These are phyloP conservation scores for Hiodon alosoides DNA, from an alignment of 2,113 vertebrate genomes.

Conservation along the genomic window DNA sequence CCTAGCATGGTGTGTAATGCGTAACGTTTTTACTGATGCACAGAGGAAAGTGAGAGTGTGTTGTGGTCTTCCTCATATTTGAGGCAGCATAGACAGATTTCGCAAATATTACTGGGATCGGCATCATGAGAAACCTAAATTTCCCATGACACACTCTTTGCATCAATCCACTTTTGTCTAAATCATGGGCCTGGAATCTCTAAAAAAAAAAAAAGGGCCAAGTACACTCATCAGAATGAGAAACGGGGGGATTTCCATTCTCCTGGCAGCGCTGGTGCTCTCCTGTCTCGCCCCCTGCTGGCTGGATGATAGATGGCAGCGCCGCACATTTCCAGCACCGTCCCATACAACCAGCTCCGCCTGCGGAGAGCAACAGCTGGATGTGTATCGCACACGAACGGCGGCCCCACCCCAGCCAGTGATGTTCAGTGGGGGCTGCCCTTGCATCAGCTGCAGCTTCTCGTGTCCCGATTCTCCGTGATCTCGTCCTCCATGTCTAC, in stretches of 20 bases:
- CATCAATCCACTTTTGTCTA: too few relatives aligned
- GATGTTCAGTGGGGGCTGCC: constrained; percentile 50
- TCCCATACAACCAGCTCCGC: constrained; percentile 58
- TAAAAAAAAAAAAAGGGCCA: not conserved
- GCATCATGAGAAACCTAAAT: too few relatives aligned
- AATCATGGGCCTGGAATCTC: too few relatives aligned
- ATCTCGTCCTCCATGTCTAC: not conserved
- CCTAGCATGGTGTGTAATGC: too few relatives aligned
- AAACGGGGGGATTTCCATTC: not conserved
- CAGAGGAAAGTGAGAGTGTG: too few relatives aligned
- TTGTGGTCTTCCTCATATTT: too few relatives aligned
- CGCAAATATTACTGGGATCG: too few relatives aligned
- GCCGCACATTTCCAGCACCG: constrained; percentile 45
- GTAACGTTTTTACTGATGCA: too few relatives aligned
- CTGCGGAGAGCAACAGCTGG: constrained; percentile 57
- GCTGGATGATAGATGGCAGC: constrained; percentile 49
- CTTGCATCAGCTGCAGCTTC: constrained; percentile 30
- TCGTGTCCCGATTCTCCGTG: not conserved
- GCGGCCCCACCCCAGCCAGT: constrained; percentile 46
- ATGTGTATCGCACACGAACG: constrained; percentile 51
- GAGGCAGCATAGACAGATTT: too few relatives aligned
- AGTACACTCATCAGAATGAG: constrained; percentile 26
- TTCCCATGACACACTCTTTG: too few relatives aligned
- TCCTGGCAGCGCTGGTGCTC: constrained; percentile 23
- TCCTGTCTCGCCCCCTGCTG: constrained; percentile 44